Percentiles rank a stretch among this genome's conserved stretches.
Conservation (phyloP, 2,888 invertebrate genomes). For the Spatulosminthurus flaviceps region DNA sequence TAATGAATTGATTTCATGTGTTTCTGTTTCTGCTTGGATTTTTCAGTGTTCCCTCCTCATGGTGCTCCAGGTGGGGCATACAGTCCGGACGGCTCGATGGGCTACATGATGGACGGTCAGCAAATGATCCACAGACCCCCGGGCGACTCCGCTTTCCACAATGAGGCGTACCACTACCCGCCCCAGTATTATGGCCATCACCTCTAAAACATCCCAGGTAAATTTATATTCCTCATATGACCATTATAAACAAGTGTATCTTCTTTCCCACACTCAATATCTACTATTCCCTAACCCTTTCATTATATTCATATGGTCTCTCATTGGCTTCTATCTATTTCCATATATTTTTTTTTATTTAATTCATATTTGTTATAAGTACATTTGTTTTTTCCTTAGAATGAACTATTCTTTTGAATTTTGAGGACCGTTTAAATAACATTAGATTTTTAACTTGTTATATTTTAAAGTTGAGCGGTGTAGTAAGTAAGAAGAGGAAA, state of each 20-base stretch:
- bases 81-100: constrained; percentile 94
- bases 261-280: not conserved
- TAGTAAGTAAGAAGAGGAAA: no score
- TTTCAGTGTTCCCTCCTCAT: constrained; percentile 85
- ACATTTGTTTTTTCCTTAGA: no score
- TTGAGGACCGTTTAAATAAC: no score
- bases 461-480: no score
- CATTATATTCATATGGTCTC: no score
- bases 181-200: constrained; percentile 94
- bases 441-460: no score
- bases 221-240: not conserved
- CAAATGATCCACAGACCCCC: constrained; percentile 97
- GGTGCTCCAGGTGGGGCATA: constrained; percentile 95
- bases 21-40: constrained; percentile 21
- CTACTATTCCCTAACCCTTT: not conserved
- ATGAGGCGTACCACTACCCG: constrained; percentile 87
- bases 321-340: no score
- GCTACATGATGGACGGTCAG: constrained; percentile 95
- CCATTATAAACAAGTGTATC: no score
- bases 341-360: no score
- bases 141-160: constrained; percentile 91
- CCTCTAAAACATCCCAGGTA: constrained; percentile 71
- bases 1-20: constrained; percentile 46
- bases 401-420: no score
- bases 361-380: no score